phyloP scores from a whole-genome alignment of 2,888 invertebrate species.

The Megaustenia siamemsis region DNA sequence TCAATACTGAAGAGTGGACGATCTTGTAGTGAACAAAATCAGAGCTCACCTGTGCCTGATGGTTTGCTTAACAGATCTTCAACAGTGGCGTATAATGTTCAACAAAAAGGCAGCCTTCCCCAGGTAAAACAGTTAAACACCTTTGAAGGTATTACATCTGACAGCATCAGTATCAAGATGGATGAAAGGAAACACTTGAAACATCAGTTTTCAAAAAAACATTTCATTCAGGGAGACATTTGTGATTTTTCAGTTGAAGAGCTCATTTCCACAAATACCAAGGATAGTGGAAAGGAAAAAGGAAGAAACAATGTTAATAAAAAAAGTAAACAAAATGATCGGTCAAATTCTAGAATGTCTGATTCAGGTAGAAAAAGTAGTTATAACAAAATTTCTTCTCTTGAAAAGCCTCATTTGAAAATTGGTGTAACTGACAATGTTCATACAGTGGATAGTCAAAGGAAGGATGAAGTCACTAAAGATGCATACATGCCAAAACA shows the following conservation, averaged over 20 bases:
- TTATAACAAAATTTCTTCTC: neutral
- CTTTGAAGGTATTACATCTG: neutral
- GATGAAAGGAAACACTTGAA: neutral
- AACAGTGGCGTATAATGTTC: neutral
- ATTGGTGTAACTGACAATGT: neutral
- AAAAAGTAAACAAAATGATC: neutral
- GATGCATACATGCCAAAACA: neutral
- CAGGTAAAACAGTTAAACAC: neutral
- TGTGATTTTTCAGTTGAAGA: neutral
- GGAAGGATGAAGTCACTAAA: neutral
- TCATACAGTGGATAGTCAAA: neutral
- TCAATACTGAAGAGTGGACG: neutral
- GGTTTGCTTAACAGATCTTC: neutral
- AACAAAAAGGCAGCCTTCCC: neutral
- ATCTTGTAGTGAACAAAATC: neutral
- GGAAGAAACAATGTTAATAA: neutral
- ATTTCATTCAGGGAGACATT: neutral
- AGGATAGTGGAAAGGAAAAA: neutral
- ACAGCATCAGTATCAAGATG: neutral
- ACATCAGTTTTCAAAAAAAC: neutral
- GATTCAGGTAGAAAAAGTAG: neutral
- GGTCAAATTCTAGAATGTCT: neutral
- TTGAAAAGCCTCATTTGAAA: neutral
- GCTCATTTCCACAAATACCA: neutral
- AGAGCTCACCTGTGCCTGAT: neutral